Evolutionary conservation across 2,797 vertebrate species (phyloP).

Genomic region (Microtus agrestis): DNA sequence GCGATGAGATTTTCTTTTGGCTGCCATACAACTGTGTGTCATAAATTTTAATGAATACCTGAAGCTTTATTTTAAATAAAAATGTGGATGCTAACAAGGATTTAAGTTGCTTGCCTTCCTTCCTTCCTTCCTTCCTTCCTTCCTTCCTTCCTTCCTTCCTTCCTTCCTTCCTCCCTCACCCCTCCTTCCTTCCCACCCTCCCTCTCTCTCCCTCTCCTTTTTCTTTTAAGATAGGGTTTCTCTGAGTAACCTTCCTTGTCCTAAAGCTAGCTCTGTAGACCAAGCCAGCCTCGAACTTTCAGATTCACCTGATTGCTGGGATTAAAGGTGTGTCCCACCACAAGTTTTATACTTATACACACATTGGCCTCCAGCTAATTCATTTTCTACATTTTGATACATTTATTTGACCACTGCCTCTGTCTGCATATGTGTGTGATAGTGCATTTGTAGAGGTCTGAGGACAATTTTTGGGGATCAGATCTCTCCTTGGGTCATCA

Average conservation of each 20-base stretch:
- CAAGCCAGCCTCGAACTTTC: background rate
- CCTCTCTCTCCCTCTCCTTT: too few relatives aligned
- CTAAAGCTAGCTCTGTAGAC: background rate
- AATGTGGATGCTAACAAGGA: constrained; percentile 11
- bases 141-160: too few relatives aligned
- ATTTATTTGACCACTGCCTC: background rate
- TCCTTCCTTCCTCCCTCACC: background rate
- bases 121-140: too few relatives aligned
- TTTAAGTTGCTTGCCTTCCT: background rate
- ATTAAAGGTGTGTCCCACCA: background rate
- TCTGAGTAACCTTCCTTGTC: background rate
- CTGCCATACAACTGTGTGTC: constrained; percentile 10
- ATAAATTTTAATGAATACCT: background rate
- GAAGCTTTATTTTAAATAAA: constrained; percentile 55
- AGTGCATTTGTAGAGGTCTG: background rate
- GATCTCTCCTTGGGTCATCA: background rate
- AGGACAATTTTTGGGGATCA: background rate
- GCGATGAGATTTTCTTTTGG: constrained; percentile 73
- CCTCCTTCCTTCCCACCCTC: too few relatives aligned
- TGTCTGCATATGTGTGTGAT: background rate
- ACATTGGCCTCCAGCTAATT: background rate
- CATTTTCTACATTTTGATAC: background rate
- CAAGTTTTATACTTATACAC: background rate
- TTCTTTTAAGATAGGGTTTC: background rate
- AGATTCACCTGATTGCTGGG: background rate